Conservation (phyloP, 2,113 vertebrate species). For the Panthera tigris region DNA sequence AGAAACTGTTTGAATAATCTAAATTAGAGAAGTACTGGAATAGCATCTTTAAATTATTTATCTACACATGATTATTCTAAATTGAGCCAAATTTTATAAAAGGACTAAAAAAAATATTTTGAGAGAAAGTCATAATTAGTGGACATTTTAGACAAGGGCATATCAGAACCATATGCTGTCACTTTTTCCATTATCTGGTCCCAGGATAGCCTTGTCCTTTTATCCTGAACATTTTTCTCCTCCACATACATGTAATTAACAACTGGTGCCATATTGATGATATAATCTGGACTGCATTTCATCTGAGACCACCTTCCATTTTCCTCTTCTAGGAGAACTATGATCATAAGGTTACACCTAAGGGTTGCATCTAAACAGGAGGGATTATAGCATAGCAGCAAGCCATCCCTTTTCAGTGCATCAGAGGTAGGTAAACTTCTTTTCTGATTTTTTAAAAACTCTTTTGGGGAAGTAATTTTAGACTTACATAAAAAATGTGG, state of each 20-base stretch:
- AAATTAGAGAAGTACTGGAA: not conserved
- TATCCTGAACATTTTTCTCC: not conserved
- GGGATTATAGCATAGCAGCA: not conserved
- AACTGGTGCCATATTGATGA: not conserved
- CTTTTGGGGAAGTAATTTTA: not conserved
- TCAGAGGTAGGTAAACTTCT: not conserved
- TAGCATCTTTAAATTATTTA: not conserved
- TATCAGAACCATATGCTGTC: not conserved
- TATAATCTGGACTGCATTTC: not conserved
- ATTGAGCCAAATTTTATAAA: not conserved
- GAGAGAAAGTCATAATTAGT: not conserved
- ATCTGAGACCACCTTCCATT: not conserved
- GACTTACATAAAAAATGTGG: not conserved
- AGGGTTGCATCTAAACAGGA: not conserved
- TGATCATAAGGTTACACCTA: not conserved
- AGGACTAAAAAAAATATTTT: not conserved
- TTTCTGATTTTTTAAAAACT: not conserved
- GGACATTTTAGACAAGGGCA: not conserved
- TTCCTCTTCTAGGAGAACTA: not conserved
- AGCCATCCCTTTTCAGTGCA: not conserved
- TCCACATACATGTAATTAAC: not conserved
- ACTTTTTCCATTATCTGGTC: not conserved
- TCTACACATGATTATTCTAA: not conserved
- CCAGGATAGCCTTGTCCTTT: not conserved
- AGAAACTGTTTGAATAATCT: not conserved